phyloP scores from a whole-genome alignment of 2,797 vertebrate genomes.

The Acrossocheilus wenchowensis region DNA sequence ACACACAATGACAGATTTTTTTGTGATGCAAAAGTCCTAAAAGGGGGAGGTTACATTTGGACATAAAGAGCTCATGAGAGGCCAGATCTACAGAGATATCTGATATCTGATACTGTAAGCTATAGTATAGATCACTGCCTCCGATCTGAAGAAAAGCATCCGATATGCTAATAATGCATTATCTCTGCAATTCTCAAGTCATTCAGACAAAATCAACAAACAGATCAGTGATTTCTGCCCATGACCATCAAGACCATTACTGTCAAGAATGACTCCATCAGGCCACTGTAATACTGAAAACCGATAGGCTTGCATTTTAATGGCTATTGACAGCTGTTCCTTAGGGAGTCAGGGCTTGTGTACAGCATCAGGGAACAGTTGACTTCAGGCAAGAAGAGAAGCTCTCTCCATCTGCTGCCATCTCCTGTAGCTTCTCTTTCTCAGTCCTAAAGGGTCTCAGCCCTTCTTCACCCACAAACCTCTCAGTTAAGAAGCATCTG shows the following conservation, averaged over 20 bases:
- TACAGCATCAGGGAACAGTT: constrained; percentile 40
- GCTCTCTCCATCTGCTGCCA: constrained; percentile 58
- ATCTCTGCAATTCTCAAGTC: constrained; percentile 22
- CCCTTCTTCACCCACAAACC: constrained; percentile 8
- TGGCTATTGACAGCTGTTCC: constrained; percentile 63
- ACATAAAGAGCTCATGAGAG: constrained; percentile 28
- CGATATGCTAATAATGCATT: constrained; percentile 32
- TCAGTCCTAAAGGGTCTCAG: not conserved
- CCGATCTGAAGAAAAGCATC: constrained; percentile 45
- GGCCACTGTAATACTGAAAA: constrained; percentile 57
- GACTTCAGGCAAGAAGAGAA: constrained; percentile 56
- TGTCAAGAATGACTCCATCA: constrained; percentile 57
- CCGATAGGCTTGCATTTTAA: constrained; percentile 58
- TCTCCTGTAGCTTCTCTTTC: constrained; percentile 37
- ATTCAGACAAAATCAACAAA: constrained; percentile 50
- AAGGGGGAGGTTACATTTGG: constrained; percentile 38
- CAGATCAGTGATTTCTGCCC: constrained; percentile 54
- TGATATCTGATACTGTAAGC: constrained; percentile 39
- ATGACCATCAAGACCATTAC: constrained; percentile 56
- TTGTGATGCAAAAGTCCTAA: constrained; percentile 34
- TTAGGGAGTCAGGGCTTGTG: constrained; percentile 47
- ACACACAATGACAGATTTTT: constrained; percentile 36
- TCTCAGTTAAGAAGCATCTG: constrained; percentile 25
- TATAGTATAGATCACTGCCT: constrained; percentile 1
- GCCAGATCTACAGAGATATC: constrained; percentile 6